Evolutionary conservation across 2,888 invertebrate genomes (phyloP).

Genomic region (Hypselothyrea guttata): DNA sequence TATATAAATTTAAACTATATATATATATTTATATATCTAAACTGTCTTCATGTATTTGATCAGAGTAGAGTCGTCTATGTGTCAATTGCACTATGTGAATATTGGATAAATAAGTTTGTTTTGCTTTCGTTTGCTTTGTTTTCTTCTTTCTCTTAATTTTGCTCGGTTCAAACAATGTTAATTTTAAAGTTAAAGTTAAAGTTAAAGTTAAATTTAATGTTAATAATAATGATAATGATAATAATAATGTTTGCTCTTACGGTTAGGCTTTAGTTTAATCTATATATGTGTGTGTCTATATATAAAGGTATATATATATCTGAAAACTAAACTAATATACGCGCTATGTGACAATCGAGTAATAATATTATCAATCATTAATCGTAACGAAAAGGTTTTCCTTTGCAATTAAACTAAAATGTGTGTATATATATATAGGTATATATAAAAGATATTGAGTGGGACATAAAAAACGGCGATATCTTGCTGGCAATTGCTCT

Average conservation of each 20-base stretch:
- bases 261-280: neutral
- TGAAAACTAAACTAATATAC: slow-evolving; percentile 9
- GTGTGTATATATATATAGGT: neutral
- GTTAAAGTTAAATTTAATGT: no score
- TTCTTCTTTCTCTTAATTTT: no score
- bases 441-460: no score
- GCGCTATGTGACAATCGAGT: slow-evolving; percentile 21
- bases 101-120: slow-evolving; percentile 24
- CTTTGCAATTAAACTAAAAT: slow-evolving; percentile 27
- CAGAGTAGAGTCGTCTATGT: slow-evolving; percentile 14
- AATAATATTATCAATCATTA: slow-evolving; percentile 8
- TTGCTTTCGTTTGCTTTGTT: no score
- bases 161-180: no score
- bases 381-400: slow-evolving; percentile 22
- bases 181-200: no score
- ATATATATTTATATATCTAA: no score
- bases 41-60: no score
- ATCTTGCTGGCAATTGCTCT: no score
- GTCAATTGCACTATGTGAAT: slow-evolving; percentile 39
- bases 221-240: slow-evolving; percentile 6
- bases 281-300: neutral
- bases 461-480: no score
- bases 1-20: no score
- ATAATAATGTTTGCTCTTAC: slow-evolving; percentile 2
- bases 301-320: slow-evolving; percentile 12